Percentiles rank a stretch among this genome's conserved stretches.
Evolutionary conservation across 2,113 vertebrate species (phyloP).

Genomic region (Saimiri boliviensis): DNA sequence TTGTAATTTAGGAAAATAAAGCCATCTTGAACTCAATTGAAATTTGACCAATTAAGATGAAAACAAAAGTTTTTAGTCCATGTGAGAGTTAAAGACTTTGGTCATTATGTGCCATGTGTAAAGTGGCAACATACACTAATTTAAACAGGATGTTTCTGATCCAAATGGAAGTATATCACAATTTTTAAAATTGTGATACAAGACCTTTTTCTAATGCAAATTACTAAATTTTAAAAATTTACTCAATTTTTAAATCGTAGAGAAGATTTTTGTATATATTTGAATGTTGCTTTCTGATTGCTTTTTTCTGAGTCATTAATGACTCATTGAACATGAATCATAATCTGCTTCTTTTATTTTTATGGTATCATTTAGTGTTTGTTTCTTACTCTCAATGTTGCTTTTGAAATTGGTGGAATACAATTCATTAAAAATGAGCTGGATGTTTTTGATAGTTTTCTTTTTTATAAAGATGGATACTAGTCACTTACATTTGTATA

Average conservation of each 20-base stretch:
- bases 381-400: conserved; percentile 13
- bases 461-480: conserved; percentile 19
- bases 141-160: not conserved
- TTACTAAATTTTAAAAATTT: not conserved
- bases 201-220: not conserved
- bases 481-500: not conserved
- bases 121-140: not conserved
- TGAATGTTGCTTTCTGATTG: conserved; percentile 11
- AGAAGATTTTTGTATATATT: conserved; percentile 3
- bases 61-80: not conserved
- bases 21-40: not conserved
- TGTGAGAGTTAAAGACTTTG: not conserved
- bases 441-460: not conserved
- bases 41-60: not conserved
- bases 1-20: conserved; percentile 23
- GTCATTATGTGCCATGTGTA: not conserved
- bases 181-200: not conserved
- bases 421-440: conserved; percentile 18
- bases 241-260: conserved; percentile 36
- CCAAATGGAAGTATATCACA: not conserved
- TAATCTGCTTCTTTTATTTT: conserved; percentile 47
- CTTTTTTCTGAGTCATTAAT: conserved; percentile 58
- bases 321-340: conserved; percentile 65
- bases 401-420: conserved; percentile 46
- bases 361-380: conserved; percentile 37